Conservation (phyloP, 2,113 vertebrate genomes). For the Zosterops japonicus region DNA sequence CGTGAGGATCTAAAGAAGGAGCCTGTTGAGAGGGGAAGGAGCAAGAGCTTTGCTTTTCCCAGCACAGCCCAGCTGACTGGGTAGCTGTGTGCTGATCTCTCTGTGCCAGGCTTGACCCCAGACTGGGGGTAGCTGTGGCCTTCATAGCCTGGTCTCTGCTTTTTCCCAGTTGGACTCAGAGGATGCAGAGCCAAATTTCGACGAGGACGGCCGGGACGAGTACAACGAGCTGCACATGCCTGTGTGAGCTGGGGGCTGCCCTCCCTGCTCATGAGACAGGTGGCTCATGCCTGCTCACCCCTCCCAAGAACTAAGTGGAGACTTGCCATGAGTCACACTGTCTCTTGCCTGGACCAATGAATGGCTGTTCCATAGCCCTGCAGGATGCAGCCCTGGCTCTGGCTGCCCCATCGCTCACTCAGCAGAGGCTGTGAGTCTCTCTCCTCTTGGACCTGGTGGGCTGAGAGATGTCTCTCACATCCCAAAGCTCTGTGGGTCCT, state of each 20-base stretch:
- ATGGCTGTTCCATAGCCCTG: conserved; percentile 2
- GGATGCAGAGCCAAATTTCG: conserved; percentile 92
- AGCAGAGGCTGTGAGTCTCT: conserved; percentile 46
- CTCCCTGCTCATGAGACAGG: neutral
- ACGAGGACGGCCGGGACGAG: conserved; percentile 92
- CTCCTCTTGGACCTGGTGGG: conserved; percentile 25
- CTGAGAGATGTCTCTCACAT: conserved; percentile 26
- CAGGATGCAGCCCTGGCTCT: neutral
- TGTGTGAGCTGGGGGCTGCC: conserved; percentile 74
- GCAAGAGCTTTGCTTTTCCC: neutral
- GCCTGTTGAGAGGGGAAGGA: neutral
- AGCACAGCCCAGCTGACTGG: neutral
- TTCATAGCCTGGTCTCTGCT: neutral
- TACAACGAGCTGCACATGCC: conserved; percentile 99
- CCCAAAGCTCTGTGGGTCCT: neutral
- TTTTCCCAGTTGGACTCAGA: conserved; percentile 87
- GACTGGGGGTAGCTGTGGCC: neutral
- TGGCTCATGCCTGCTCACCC: neutral
- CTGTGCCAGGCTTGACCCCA: neutral
- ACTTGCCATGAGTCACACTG: neutral
- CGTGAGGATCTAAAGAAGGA: neutral
- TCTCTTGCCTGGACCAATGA: conserved; percentile 18
- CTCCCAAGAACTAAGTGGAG: neutral
- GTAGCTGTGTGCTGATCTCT: neutral
- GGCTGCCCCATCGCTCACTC: neutral